These are phyloP conservation scores for Babyrousa celebensis DNA, from an alignment of 2,797 vertebrate species.

Conservation along the genomic window DNA sequence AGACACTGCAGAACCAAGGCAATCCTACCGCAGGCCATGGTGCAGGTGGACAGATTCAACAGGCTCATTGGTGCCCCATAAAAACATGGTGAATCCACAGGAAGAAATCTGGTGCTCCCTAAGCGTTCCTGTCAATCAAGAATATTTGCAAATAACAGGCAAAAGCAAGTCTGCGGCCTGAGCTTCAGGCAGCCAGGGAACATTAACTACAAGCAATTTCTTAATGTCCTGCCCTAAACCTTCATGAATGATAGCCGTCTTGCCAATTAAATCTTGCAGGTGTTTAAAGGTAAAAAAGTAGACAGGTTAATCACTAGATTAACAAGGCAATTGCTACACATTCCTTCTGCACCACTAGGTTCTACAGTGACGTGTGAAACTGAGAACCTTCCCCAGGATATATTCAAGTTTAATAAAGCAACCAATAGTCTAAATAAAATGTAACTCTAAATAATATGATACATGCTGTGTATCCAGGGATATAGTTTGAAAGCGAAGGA, in stretches of 20 bases:
- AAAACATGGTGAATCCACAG: conserved; percentile 61
- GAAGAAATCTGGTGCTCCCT: conserved; percentile 68
- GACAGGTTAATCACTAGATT: conserved; percentile 85
- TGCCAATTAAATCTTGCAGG: conserved; percentile 87
- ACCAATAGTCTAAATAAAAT: conserved; percentile 81
- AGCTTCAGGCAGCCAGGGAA: conserved; percentile 36
- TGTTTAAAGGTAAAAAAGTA: conserved; percentile 76
- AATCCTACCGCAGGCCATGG: not conserved
- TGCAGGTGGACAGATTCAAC: conserved; percentile 11
- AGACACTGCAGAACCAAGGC: conserved; percentile 56
- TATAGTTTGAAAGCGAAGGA: conserved; percentile 71
- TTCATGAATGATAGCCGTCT: conserved; percentile 81
- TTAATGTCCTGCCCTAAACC: conserved; percentile 83
- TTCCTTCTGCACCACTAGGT: conserved; percentile 81
- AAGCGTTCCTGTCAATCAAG: conserved; percentile 37
- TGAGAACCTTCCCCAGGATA: conserved; percentile 80
- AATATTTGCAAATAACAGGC: conserved; percentile 59
- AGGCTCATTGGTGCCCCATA: conserved; percentile 41
- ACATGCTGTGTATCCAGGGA: conserved; percentile 65
- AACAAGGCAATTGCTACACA: conserved; percentile 78
- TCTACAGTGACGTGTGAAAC: conserved; percentile 86
- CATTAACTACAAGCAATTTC: conserved; percentile 80
- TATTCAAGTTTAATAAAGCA: conserved; percentile 78
- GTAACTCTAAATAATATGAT: conserved; percentile 70
- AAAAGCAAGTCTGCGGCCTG: conserved; percentile 65